These are phyloP conservation scores for Neolamprologus variostigma DNA, from an alignment of 2,113 vertebrate genomes.

Conservation along the genomic window DNA sequence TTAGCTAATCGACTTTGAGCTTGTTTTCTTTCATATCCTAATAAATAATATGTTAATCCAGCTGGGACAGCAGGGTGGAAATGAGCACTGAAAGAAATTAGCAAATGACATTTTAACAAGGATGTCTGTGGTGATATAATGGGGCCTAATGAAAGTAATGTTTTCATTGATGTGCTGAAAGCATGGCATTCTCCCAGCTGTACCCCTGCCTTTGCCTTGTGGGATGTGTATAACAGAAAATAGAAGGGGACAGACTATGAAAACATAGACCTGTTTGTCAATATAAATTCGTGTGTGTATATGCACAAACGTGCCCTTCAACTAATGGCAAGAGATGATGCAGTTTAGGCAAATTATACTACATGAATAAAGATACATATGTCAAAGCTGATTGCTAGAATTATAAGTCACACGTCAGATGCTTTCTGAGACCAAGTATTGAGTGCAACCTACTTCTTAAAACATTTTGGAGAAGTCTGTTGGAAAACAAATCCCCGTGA, in stretches of 20 bases:
- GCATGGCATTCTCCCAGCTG: slow-evolving; percentile 26
- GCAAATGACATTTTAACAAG: slow-evolving; percentile 57
- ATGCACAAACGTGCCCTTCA: neutral
- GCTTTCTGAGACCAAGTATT: neutral
- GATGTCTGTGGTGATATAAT: slow-evolving; percentile 45
- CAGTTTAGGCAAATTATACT: neutral
- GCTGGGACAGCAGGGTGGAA: slow-evolving; percentile 19
- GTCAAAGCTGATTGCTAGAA: neutral
- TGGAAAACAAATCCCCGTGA: neutral
- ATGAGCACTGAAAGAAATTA: slow-evolving; percentile 51
- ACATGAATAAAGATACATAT: neutral
- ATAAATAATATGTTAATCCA: slow-evolving; percentile 41
- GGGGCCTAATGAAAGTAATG: slow-evolving; percentile 49
- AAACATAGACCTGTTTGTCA: neutral
- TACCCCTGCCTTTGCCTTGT: neutral
- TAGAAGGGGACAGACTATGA: neutral
- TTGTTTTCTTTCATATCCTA: slow-evolving; percentile 18
- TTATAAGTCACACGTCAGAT: neutral
- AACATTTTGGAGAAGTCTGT: neutral
- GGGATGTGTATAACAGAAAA: neutral
- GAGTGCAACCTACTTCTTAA: neutral
- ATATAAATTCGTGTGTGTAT: neutral
- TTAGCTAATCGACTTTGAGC: slow-evolving; percentile 3
- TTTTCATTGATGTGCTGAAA: slow-evolving; percentile 42
- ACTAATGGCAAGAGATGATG: neutral